Evolutionary conservation across 2,888 invertebrate genomes (phyloP), one percentile per base, ranked within the genome.

Genomic region (Schizaphis graminum): DNA sequence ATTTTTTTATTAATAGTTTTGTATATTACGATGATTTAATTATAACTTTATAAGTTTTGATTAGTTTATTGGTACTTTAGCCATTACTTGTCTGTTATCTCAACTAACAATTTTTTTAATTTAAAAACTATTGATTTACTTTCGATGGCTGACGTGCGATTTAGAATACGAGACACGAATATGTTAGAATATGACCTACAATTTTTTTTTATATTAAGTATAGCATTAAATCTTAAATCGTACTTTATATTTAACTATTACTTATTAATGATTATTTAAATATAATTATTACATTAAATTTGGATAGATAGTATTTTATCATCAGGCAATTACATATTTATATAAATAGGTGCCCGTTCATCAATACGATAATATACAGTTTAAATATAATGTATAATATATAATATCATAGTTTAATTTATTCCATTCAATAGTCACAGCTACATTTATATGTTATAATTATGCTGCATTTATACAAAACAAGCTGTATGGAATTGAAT

Each of bases 1-100:
- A 26, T 57, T 67, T 61, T 61, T 67, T 35, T 67, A 35, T 67
- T 21, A 67, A 67, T 67, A 67, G 67, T 67, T 67, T 67, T 67
- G 16, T 67, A 35, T 67, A 67, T 67, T 67, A 67, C 21, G 21
- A 35, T 35, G 67, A 67, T n/a, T 67, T 35, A 35, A n/a, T 67
- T 21, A 67, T 35, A 35, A 67, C 67, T 67, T 67, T 67, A 16
- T n/a, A n/a, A 61, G 13, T 61, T 67, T 67, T 35, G 67, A 67
- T 67, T 67, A 67, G 67, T 67, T 35, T 67, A 67, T 67, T 67
- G 67, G 16, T 67, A 67, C 67, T 67, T 67, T 67, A 67, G 67
- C 67, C 67, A 35, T n/a, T 67, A 35, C 16, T 67, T 67, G 67
- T 67, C n/a, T 67, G 67, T 67, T 67, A 67, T 67, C 67, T 67